Evolutionary conservation across 1,140 invertebrate genomes (phyloP), one percentile per base, ranked within the genome.

Genomic region (Thrips palmi): DNA sequence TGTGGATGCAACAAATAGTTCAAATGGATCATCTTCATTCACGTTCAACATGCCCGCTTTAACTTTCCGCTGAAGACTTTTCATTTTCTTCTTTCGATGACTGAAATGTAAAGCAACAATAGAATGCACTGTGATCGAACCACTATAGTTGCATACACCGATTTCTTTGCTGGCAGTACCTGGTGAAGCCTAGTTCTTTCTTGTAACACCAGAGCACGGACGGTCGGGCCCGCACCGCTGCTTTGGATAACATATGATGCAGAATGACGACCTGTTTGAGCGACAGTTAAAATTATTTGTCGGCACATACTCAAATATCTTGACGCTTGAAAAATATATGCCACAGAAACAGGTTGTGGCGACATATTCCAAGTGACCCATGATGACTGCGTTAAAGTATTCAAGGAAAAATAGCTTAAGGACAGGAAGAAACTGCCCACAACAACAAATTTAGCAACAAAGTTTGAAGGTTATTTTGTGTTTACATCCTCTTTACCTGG

Each of bases 161-260:
- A 45, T 59, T 58, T n/a, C n/a, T n/a, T n/a, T n/a, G n/a, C n/a
- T n/a, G n/a, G n/a, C n/a, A n/a, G n/a, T 62, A 82, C 76, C 78
- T 83, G 55, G 78, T 93, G 48, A 98, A 86, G 49, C 88, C 77
- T 52, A 98, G 62, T 62, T 91, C 81, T 52, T 88, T 97, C 59
- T 98, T 98, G 56, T 98, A 98, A 56, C 94, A 98, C 96, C 96
- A 99, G 14, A 99, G 57, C 1, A 97, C 87, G 25, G 72, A 76
- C 7, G 94, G 93, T 40, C 91, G 68, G 0, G 88, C 72, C 63
- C 91, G 91, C 0, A 97, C 77, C 37, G 75, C 71, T 4, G 91
- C 81, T 63, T 98, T 97, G 1, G 87, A 78, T 19, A 98, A 61
- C 72, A 99, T 96, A 51, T 99, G 89, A 67, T 98, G 92, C 1